Conservation (phyloP, 2,888 invertebrate species). For the Dexiosoma caninum region DNA sequence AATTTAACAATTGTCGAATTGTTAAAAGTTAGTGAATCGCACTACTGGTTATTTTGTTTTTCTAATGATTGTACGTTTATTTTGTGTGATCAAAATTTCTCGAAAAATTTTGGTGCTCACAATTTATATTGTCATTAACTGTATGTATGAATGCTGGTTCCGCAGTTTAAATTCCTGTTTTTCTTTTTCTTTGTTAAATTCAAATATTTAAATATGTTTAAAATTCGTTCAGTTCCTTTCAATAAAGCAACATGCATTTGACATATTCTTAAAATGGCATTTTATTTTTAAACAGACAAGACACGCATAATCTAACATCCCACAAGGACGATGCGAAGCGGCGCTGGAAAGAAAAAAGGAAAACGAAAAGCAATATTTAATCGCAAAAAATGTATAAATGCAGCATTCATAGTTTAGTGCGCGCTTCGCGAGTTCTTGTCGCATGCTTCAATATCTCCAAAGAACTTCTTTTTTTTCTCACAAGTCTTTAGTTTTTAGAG, state of each 20-base stretch:
- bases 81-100: too few species aligned
- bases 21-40: too few species aligned
- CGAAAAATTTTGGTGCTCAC: too few species aligned
- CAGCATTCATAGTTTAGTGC: conserved; percentile 19
- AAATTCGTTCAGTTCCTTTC: conserved; percentile 12
- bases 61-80: too few species aligned
- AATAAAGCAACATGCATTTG: not conserved
- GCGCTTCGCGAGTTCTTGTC: not conserved
- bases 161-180: too few species aligned
- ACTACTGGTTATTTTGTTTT: too few species aligned
- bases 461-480: not conserved
- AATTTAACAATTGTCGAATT: too few species aligned
- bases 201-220: not conserved
- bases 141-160: too few species aligned
- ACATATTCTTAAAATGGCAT: conserved; percentile 26
- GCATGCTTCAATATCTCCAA: conserved; percentile 39
- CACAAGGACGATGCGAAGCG: not conserved
- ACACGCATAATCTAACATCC: conserved; percentile 49
- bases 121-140: too few species aligned
- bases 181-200: not conserved
- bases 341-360: not conserved
- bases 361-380: conserved; percentile 33
- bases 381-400: conserved; percentile 35
- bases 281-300: conserved; percentile 43
- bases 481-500: not conserved